These are phyloP conservation scores for Sebastes diploproa DNA, from an alignment of 2,797 vertebrate genomes.

Conservation along the genomic window DNA sequence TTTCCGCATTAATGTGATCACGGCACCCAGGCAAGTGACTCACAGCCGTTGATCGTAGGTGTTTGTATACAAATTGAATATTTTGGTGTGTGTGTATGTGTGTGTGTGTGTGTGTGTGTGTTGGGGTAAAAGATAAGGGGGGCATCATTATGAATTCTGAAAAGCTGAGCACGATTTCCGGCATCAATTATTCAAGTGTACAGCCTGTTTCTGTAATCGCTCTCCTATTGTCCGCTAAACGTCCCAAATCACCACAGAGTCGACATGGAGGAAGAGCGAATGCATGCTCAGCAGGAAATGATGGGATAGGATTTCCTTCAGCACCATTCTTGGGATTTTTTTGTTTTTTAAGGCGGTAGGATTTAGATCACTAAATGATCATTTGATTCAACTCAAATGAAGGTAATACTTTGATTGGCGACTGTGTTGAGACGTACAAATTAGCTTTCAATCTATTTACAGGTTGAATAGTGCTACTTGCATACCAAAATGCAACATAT, in stretches of 20 bases:
- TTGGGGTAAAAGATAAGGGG: conserved; percentile 21
- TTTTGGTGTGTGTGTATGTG: conserved; percentile 6
- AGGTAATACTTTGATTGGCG: not conserved
- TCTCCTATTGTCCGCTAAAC: conserved; percentile 71
- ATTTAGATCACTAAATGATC: not conserved
- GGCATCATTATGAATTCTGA: conserved; percentile 65
- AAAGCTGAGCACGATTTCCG: conserved; percentile 71
- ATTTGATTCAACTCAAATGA: not conserved
- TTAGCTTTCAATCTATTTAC: not conserved
- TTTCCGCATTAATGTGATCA: conserved; percentile 62
- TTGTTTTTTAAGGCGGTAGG: not conserved
- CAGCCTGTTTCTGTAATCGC: conserved; percentile 76
- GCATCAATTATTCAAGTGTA: conserved; percentile 81
- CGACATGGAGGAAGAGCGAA: conserved; percentile 38
- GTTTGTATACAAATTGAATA: conserved; percentile 55
- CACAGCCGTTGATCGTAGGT: conserved; percentile 53
- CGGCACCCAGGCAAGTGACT: conserved; percentile 42
- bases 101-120: not conserved
- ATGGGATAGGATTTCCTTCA: conserved; percentile 38
- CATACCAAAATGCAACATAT: not conserved
- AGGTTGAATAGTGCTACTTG: not conserved
- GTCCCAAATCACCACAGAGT: conserved; percentile 67
- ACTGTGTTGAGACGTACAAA: not conserved
- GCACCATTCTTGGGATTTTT: not conserved
- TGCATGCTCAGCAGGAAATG: conserved; percentile 66